Evolutionary conservation across 2,113 vertebrate genomes (phyloP).

Genomic region (Hystrix cristata): DNA sequence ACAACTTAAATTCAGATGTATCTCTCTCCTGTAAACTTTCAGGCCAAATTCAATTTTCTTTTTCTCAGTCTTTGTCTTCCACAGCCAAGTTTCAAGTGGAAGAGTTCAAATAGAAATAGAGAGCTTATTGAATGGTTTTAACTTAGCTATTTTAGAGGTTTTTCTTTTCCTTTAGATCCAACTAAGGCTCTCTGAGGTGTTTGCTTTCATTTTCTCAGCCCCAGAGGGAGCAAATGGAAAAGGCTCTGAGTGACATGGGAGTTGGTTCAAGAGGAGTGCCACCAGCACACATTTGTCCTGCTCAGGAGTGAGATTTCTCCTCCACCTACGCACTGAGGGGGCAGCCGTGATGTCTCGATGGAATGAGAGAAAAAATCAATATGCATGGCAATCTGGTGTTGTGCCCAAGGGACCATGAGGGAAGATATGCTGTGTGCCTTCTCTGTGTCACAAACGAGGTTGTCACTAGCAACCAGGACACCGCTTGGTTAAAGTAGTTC

Average conservation of each 20-base stretch:
- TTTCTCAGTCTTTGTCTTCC: slow-evolving; percentile 27
- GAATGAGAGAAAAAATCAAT: slow-evolving; percentile 74
- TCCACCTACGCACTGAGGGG: slow-evolving; percentile 66
- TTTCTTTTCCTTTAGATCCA: neutral
- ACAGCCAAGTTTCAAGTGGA: neutral
- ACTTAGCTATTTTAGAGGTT: neutral
- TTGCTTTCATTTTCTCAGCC: slow-evolving; percentile 66
- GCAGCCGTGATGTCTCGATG: slow-evolving; percentile 68
- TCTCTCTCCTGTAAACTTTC: neutral
- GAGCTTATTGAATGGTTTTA: slow-evolving; percentile 44
- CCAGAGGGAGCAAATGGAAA: slow-evolving; percentile 61
- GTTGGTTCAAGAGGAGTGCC: slow-evolving; percentile 9
- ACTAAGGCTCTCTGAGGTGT: slow-evolving; percentile 56
- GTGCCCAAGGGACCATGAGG: slow-evolving; percentile 54
- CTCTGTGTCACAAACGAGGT: slow-evolving; percentile 24
- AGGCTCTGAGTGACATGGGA: slow-evolving; percentile 33
- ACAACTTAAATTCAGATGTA: neutral
- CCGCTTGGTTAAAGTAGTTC: neutral
- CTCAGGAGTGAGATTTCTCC: slow-evolving; percentile 7
- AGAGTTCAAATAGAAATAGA: neutral
- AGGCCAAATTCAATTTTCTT: slow-evolving; percentile 43
- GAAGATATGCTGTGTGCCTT: neutral
- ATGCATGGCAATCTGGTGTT: slow-evolving; percentile 80
- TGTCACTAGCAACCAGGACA: slow-evolving; percentile 49
- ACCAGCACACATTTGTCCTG: slow-evolving; percentile 59